Evolutionary conservation across 2,797 vertebrate genomes (phyloP), one percentile per base, ranked within the genome.

Genomic region (Microcaecilia unicolor): DNA sequence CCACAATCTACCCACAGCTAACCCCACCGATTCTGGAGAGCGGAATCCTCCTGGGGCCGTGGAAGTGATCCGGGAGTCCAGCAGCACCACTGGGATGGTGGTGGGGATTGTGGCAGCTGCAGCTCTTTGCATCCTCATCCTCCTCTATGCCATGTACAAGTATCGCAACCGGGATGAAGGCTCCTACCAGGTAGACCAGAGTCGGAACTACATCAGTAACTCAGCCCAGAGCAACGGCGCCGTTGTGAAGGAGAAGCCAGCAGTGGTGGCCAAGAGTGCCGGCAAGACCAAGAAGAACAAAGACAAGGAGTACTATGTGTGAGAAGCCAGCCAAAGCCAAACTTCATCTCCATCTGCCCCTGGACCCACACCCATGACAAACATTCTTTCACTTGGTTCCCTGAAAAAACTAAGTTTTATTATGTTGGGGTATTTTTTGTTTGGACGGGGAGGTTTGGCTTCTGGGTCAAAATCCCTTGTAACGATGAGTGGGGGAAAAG

Each of bases 281-380:
- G 78, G 82, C 70, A 97, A 93, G 63, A 86, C 85, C 63, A 92
- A 94, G 83, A 95, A 93, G 76, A 93, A 94, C 78, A 97, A 97
- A 61, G 93, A 97, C 84, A 96, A 96, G 64, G 93, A 96, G 57
- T 96, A 97, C 58, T 97, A 96, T 31, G 93, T 97, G 61, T 97
- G 85, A 92, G 64, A 12, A 18, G 28, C 36, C 28, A 22, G 5
- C 10, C 31, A 39, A 24, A 25, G 28, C 23, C 19, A 22, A 31
- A 30, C 42, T 39, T 19, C 17, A 23, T 25, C 10, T 33, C 32
- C 24, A 22, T 31, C 21, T 28, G 32, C 15, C 28, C 24, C 33
- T 18, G 7, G 12, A 25, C 31, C 20, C 29, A n/a, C 41, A 31
- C 16, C 41, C 36, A 31, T 36, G 35, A 9, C 35, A 15, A 32